Base-by-base conservation (phyloP, 2,113 vertebrate species). In the Melanocharis versteri region DNA sequence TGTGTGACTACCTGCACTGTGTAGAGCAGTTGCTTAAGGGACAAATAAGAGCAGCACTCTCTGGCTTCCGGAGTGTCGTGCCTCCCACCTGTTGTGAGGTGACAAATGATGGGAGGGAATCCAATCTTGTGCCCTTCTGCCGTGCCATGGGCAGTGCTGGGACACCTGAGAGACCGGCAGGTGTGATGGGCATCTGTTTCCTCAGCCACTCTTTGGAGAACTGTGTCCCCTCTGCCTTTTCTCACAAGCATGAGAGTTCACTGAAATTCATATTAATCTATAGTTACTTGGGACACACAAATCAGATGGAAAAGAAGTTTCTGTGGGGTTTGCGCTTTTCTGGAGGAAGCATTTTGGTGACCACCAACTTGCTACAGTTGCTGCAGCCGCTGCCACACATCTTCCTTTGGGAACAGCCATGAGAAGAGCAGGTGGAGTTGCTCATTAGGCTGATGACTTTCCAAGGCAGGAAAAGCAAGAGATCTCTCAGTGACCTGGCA, bases 381-480 rank as follows among this genome's bases (percentile, higher is more conserved):
- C 62, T 69, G 47, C 71, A 57, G 72, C 27, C 0, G 0, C 30
- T 54, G 35, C 27, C 8, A 4, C 5, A 2, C 35, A 9, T 30
- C 20, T 76, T 81, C 45, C 40, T 62, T 58, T n/a, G 51, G 24
- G 15, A n/a, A 26, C 14, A 91, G 45, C 7, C 14, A 3, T 66
- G 45, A 66, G 27, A 70, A 85, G n/a, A 70, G 42, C 39, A 47
- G 19, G 50, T 51, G 39, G 11, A 73, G 17, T 33, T 68, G 39
- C 10, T 73, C 61, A 44, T 81, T 65, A 90, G 33, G 28, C 44
- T 82, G 83, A 92, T 4, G 65, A 56, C 28, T 90, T 91, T 64
- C 21, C 75, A 93, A 85, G 76, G 62, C 26, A 95, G 48, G 69
- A 87, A 92, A 88, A 87, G 27, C 87, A 87, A 93, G 80, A 80